Percentiles rank a stretch among this genome's conserved stretches.
These are phyloP conservation scores for Luperina testacea DNA, from an alignment of 2,888 invertebrate genomes.

Conservation along the genomic window DNA sequence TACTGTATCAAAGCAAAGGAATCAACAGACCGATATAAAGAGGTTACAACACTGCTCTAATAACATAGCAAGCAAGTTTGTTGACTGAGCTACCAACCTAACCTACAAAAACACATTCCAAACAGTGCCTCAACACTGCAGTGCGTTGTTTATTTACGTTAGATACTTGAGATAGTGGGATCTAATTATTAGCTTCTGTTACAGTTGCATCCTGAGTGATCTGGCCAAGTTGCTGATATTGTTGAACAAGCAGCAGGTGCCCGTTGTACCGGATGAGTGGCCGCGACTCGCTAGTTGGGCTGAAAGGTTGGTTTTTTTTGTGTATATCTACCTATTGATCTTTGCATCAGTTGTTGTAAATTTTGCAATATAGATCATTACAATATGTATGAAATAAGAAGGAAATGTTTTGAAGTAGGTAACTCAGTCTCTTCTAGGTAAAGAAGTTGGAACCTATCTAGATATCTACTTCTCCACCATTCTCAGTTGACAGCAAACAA, in stretches of 20 bases:
- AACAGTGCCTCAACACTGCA: slow-evolving; percentile 49
- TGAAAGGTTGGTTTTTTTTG: slow-evolving; percentile 88
- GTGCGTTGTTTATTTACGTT: slow-evolving; percentile 67
- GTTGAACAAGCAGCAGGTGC: slow-evolving; percentile 94
- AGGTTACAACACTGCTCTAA: slow-evolving; percentile 54
- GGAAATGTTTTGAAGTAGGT: not conserved
- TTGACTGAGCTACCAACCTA: slow-evolving; percentile 51
- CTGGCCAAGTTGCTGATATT: slow-evolving; percentile 95
- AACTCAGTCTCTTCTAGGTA: not conserved
- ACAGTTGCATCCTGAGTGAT: slow-evolving; percentile 91
- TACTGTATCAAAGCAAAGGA: slow-evolving; percentile 14
- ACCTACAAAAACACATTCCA: slow-evolving; percentile 60
- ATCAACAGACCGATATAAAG: slow-evolving; percentile 30
- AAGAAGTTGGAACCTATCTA: not conserved
- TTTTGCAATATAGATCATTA: not conserved
- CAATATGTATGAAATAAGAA: not conserved
- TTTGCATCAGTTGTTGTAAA: not conserved
- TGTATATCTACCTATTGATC: slow-evolving; percentile 14
- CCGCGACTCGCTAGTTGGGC: slow-evolving; percentile 95
- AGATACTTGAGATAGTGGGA: slow-evolving; percentile 55
- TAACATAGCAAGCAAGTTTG: slow-evolving; percentile 52
- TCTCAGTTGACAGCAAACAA: not conserved
- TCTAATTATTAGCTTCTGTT: slow-evolving; percentile 68
- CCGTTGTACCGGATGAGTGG: slow-evolving; percentile 95
- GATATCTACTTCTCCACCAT: not conserved